Evolutionary conservation across 2,888 invertebrate species (phyloP), one percentile per base, ranked within the genome.

Genomic region (Torymus aiolomorphi): DNA sequence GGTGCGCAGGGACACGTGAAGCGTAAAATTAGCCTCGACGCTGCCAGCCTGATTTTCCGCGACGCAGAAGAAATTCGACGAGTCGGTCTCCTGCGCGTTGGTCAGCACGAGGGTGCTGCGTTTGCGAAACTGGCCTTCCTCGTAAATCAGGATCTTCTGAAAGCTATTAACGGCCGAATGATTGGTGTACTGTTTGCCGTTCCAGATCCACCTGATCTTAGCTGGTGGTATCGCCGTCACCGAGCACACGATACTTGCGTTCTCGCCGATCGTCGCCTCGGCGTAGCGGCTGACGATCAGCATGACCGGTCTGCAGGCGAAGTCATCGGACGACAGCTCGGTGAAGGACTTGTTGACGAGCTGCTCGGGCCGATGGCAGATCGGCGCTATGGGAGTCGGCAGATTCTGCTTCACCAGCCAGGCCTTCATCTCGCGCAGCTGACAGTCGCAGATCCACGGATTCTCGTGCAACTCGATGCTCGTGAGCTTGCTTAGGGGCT

Each of bases 1-100:
- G 65, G 95, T 93, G 78, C 94, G 91, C 91, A 95, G 93, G 72
- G 95, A 94, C 74, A 97, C 95, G 87, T 95, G 95, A 59, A 97
- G 92, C 56, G 97, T 97, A 87, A 97, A 97, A 90, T 97, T 97
- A 14, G 96, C 96, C 91, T 96, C 96, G 52, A 95, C 95, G 86
- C 94, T 95, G 24, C 97, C 97, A 3, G 96, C 97, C 81, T 95
- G 94, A 90, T 97, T 97, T 90, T 97, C 96, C 11, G 97, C 97
- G 1, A 96, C 95, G 90, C 97, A 97, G 89, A 96, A 96, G 91
- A 97, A 96, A 86, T 96, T 96, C 78, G 94, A 95, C 0, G 95
- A 94, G 88, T 96, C 96, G 2, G 95, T 93, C 89, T 96, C 96
- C 91, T 96, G 96, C 20, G 96, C 95, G 88, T 96, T 96, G 52